Evolutionary conservation across 2,888 invertebrate species (phyloP), one percentile per base, ranked within the genome.

Genomic region (Coleophora flavipennella): DNA sequence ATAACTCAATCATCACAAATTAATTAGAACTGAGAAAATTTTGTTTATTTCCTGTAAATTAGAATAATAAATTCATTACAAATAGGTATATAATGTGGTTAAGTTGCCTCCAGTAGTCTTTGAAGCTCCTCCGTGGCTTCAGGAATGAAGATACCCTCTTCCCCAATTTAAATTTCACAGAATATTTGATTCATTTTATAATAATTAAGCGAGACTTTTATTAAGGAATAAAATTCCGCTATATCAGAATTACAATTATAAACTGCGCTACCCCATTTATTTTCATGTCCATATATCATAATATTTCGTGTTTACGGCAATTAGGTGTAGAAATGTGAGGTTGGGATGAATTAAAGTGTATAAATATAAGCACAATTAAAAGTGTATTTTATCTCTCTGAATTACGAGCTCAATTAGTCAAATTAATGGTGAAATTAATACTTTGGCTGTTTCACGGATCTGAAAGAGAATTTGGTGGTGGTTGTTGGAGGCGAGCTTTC

Each of bases 391-490:
- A 73, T 75, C 70, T 70, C 64, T 59, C 67, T 65, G 67, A 80
- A 74, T 74, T 76, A 69, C 67, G 69, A 58, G 62, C 59, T 71
- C 74, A 80, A 80, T 84, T 81, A 83, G 62, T 81, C 77, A 73
- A 76, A 76, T 80, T 83, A 79, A 79, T 79, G 80, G 73, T 65
- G 80, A 81, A 83, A 81, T 79, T 78, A 81, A 84, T 84, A 83
- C 78, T 80, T 81, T 78, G 70, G 73, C 73, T 72, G 78, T 63
- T 72, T 3, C 67, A 6, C 20, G 20, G 20, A 64, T 72, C 76
- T 76, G 78, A 76, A 83, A 78, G 35, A 64, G 68, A 67, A 70
- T 65, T 73, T 73, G 20, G 3, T 20, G 20, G 3, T 20, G 20
- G 20, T 3, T 4, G 20, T 3, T 20, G 20, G 20, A 3, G 20